These are phyloP conservation scores for Lasioglossum vierecki DNA, from an alignment of 2,888 invertebrate species.

Conservation along the genomic window DNA sequence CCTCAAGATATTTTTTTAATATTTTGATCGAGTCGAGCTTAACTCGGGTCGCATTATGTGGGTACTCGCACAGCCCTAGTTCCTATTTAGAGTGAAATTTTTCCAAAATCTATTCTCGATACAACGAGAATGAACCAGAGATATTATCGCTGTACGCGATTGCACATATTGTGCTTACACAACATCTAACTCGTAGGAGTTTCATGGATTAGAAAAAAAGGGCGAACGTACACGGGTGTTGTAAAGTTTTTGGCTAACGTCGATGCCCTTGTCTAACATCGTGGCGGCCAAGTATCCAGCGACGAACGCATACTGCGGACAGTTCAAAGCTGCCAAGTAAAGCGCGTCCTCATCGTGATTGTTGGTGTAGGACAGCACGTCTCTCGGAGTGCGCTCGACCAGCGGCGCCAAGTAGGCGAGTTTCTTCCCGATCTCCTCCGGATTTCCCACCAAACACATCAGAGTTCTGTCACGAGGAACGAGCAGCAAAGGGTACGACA, in stretches of 20 bases:
- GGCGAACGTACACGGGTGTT: slow-evolving; percentile 68
- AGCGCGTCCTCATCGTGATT: slow-evolving; percentile 77
- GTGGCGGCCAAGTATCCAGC: slow-evolving; percentile 77
- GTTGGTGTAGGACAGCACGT: slow-evolving; percentile 72
- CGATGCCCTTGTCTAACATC: slow-evolving; percentile 74
- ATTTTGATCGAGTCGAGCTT: no score
- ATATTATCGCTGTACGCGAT: no score
- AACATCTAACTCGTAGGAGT: not conserved
- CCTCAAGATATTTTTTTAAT: no score
- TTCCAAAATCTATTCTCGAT: no score
- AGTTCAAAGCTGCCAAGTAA: slow-evolving; percentile 78
- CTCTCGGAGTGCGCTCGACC: slow-evolving; percentile 72
- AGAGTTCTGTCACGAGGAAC: slow-evolving; percentile 67
- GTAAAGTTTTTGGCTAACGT: slow-evolving; percentile 74
- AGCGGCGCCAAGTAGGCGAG: slow-evolving; percentile 76
- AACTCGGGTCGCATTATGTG: no score
- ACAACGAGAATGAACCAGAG: no score
- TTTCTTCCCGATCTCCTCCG: slow-evolving; percentile 71
- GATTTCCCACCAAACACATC: slow-evolving; percentile 78
- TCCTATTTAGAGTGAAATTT: no score
- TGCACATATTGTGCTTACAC: not conserved
- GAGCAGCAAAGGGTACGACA: not conserved
- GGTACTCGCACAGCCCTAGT: no score
- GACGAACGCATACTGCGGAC: slow-evolving; percentile 75
- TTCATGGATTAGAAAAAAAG: not conserved